Conservation (phyloP, 2,113 vertebrate genomes). For the Lophochroa leadbeateri region DNA sequence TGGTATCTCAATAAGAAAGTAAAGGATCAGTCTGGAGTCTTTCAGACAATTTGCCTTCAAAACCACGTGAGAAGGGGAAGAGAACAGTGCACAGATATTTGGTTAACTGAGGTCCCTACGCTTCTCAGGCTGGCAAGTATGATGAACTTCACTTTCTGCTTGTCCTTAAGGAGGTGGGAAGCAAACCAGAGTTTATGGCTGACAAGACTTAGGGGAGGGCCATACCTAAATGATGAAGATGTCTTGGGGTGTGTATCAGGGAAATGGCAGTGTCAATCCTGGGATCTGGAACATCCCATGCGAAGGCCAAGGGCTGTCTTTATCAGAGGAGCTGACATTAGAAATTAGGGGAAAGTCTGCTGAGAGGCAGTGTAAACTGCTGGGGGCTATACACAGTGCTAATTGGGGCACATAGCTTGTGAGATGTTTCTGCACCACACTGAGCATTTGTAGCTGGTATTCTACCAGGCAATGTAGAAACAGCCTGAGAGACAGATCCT, state of each 20-base stretch:
- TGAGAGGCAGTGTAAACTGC: background rate
- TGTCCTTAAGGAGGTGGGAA: background rate
- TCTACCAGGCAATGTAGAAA: background rate
- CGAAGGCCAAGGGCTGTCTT: background rate
- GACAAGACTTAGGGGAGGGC: background rate
- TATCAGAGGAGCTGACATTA: background rate
- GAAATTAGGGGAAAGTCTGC: background rate
- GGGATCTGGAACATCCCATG: background rate
- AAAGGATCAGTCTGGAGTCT: background rate
- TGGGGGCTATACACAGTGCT: background rate
- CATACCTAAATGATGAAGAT: background rate
- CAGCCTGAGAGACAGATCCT: background rate
- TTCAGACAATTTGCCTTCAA: background rate
- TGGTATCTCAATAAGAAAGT: background rate
- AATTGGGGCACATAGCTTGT: background rate
- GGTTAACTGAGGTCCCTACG: background rate
- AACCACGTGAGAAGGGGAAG: background rate
- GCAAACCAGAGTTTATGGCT: background rate
- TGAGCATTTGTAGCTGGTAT: background rate
- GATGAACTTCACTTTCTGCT: background rate
- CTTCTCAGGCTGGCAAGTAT: background rate
- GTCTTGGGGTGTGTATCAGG: rapidly evolving
- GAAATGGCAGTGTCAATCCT: background rate
- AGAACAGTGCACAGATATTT: background rate
- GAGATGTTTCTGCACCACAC: rapidly evolving